Conservation (phyloP, 1,140 invertebrate species). For the Zeugodacus cucurbitae region DNA sequence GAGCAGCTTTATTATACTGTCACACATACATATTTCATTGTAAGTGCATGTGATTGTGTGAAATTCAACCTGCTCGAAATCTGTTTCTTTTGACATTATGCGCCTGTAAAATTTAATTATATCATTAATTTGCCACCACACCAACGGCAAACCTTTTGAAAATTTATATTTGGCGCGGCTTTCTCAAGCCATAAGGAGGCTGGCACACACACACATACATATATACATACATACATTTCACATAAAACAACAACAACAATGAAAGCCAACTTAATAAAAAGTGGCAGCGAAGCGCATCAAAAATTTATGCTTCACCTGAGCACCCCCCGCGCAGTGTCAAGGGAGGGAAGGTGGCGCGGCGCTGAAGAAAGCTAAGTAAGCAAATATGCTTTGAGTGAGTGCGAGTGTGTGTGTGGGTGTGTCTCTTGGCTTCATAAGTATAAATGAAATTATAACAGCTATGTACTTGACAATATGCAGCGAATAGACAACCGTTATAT, state of each 20-base stretch:
- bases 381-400: neutral
- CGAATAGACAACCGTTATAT: neutral
- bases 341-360: neutral
- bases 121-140: slow-evolving; percentile 29
- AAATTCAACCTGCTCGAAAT: neutral
- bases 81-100: slow-evolving; percentile 1
- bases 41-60: neutral
- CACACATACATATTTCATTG: too few species aligned
- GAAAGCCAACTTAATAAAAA: slow-evolving; percentile 22
- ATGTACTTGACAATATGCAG: neutral
- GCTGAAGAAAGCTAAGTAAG: neutral
- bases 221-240: too few species aligned
- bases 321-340: neutral
- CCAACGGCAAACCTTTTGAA: neutral
- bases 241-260: neutral
- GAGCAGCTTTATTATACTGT: too few species aligned
- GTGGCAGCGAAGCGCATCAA: slow-evolving; percentile 36
- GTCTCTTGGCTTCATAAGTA: neutral
- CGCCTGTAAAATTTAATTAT: slow-evolving; percentile 34
- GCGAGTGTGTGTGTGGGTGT: neutral
- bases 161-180: neutral
- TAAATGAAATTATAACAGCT: slow-evolving; percentile 3
- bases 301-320: slow-evolving; percentile 29
- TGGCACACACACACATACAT: neutral
- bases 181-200: neutral